Base-by-base conservation (phyloP, 2,888 invertebrate genomes). In the Stenodema calcarata region DNA sequence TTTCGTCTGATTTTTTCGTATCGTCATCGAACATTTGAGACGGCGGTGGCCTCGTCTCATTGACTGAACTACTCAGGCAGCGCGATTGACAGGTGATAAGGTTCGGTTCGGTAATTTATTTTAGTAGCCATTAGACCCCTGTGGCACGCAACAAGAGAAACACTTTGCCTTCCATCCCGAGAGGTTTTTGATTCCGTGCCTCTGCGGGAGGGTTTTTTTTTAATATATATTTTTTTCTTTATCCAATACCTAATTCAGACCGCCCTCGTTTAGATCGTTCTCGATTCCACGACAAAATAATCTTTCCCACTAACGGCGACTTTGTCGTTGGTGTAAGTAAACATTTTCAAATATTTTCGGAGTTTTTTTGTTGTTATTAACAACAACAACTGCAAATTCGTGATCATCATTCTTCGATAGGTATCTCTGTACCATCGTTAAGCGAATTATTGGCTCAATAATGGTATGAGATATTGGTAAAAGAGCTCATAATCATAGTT, bases 91-190 rank as follows among this genome's bases (percentile, higher is more conserved):
- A 84, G 84, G 84, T 73, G 84, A 84, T 84, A 84, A 84, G 84
- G 75, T 73, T n/a, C 84, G 84, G 84, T 84, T 84, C 73, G 84
- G 84, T 84, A 84, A 84, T 84, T 84, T 84, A 84, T 84, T 84
- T 84, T 84, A 84, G 84, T 84, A 84, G 84, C 84, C 84, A 84
- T 84, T 84, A 84, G 84, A 84, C 42, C 73, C 84, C 84, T 84
- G 84, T 84, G 73, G 84, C 84, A 84, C 84, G 84, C 84, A 84
- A 84, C 84, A 75, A 84, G 84, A 84, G 84, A 75, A 84, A 84
- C 84, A 84, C 84, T 84, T 84, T 28, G 73, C 84, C 42, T 73
- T 80, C 80, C 54, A 30, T 47, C 82, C 54, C 73, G 12, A 83
- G 44, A 28, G 75, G 16, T 84, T 82, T 73, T 84, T 73, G 84